Percentiles rank a stretch among this genome's conserved stretches.
These are phyloP conservation scores for Aphidoletes aphidimyza DNA, from an alignment of 2,888 invertebrate species.

Conservation along the genomic window DNA sequence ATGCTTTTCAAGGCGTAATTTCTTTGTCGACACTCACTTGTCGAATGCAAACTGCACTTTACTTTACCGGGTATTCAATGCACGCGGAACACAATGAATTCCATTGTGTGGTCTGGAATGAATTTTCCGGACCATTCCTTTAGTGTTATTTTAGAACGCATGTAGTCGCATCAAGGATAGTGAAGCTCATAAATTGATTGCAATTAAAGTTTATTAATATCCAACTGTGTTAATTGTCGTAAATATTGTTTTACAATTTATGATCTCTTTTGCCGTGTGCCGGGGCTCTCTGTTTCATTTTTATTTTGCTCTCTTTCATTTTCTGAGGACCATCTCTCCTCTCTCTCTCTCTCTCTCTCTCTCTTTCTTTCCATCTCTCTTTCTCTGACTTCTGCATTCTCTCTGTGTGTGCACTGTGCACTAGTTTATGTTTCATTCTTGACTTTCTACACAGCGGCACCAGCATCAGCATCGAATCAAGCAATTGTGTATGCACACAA, in stretches of 20 bases:
- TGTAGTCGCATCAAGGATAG: conserved; percentile 16
- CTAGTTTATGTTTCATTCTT: conserved; percentile 29
- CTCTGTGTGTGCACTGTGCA: neutral
- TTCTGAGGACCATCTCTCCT: neutral
- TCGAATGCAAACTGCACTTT: conserved; percentile 32
- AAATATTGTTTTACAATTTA: conserved; percentile 54
- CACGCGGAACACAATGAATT: conserved; percentile 31
- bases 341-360: neutral
- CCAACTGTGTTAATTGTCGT: conserved; percentile 54
- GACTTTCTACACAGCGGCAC: conserved; percentile 6
- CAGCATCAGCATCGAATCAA: neutral
- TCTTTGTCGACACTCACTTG: conserved; percentile 7
- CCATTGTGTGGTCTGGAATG: neutral
- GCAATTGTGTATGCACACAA: conserved; percentile 18
- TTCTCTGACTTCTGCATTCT: neutral
- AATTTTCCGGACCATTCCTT: neutral
- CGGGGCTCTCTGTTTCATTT: neutral
- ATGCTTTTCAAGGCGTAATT: neutral
- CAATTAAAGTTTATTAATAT: conserved; percentile 53
- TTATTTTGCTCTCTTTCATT: neutral
- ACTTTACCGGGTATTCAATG: neutral
- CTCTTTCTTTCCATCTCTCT: neutral
- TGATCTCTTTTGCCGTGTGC: neutral
- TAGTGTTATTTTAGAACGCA: neutral
- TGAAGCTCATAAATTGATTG: conserved; percentile 47